phyloP scores from a whole-genome alignment of 2,113 vertebrate genomes.

The Uria aalge region DNA sequence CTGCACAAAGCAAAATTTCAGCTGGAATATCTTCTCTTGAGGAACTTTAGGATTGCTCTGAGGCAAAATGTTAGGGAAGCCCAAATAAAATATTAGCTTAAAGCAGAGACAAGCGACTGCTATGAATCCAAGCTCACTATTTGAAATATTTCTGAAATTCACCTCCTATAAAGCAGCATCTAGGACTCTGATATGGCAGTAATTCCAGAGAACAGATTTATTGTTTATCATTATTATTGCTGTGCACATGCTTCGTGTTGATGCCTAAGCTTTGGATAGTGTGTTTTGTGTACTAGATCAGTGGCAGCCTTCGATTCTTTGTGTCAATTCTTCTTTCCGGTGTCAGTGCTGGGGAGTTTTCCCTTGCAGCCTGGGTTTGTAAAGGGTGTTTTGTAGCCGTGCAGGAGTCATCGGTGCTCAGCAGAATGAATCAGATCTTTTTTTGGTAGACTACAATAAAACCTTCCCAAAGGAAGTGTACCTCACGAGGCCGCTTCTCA shows the following conservation, averaged over 20 bases:
- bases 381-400: neutral
- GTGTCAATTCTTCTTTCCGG: neutral
- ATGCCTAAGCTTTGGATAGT: neutral
- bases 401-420: neutral
- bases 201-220: neutral
- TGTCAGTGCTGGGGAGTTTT: neutral
- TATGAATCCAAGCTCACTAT: neutral
- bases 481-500: slow-evolving; percentile 1
- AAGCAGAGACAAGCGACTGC: neutral
- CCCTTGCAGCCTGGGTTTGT: neutral
- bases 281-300: neutral
- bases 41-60: neutral
- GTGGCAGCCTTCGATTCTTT: neutral
- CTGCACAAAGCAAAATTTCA: neutral
- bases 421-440: neutral
- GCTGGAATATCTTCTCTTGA: neutral
- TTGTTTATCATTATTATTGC: neutral
- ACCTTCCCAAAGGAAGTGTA: neutral
- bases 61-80: neutral
- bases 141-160: neutral
- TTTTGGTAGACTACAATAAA: neutral
- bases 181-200: neutral
- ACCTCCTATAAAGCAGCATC: neutral
- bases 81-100: neutral
- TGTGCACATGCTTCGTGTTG: neutral